phyloP scores from a whole-genome alignment of 2,113 vertebrate species.

The Dinomys branickii region DNA sequence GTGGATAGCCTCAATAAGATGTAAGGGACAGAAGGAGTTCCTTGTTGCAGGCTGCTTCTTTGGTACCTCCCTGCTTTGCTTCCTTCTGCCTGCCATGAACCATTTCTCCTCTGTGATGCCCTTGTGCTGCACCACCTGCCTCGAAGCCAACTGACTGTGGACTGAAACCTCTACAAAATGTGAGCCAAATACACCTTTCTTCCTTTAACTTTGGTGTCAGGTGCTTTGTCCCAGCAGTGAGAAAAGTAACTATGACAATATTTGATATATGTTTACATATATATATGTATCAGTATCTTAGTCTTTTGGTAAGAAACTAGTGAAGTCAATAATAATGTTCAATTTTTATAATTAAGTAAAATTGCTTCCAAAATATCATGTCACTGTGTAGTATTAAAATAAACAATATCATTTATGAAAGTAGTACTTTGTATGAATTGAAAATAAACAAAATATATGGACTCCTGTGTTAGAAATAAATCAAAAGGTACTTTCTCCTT shows the following conservation, averaged over 20 bases:
- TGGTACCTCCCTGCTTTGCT: not conserved
- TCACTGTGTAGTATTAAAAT: not conserved
- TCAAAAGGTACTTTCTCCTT: not conserved
- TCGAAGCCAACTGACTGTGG: not conserved
- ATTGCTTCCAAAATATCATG: not conserved
- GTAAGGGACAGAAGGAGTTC: not conserved
- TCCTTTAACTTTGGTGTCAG: not conserved
- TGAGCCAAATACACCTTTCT: not conserved
- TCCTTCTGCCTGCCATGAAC: not conserved
- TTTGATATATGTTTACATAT: not conserved
- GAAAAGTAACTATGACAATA: not conserved
- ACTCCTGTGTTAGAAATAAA: not conserved
- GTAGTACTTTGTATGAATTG: not conserved
- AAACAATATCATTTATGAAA: not conserved
- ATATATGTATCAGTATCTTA: not conserved
- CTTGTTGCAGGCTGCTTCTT: not conserved
- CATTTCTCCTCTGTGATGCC: not conserved
- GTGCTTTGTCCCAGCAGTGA: not conserved
- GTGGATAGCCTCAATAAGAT: not conserved
- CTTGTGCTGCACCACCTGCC: not conserved
- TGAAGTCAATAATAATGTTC: not conserved
- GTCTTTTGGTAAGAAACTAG: not conserved
- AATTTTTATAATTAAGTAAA: not conserved
- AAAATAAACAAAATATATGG: not conserved
- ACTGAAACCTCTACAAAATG: not conserved